phyloP scores from a whole-genome alignment of 2,113 vertebrate species.

The Thomomys bottae region DNA sequence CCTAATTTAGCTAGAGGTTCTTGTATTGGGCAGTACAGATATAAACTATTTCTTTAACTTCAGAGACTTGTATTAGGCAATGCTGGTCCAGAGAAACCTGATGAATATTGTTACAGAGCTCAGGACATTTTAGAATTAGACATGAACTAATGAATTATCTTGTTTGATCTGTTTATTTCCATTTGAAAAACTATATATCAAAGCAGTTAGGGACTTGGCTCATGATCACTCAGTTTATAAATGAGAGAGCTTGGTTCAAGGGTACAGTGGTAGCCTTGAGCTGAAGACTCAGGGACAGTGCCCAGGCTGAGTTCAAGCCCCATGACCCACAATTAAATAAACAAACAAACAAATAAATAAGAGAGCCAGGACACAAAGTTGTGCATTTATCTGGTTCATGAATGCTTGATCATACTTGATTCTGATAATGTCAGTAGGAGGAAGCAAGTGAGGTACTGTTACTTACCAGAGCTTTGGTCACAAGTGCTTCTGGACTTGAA shows the following conservation, averaged over 20 bases:
- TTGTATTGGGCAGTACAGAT: neutral
- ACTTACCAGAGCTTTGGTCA: neutral
- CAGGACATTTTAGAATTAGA: neutral
- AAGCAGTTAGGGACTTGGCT: neutral
- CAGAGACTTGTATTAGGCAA: neutral
- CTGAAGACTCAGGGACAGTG: no score
- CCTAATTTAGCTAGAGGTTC: neutral
- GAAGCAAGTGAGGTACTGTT: neutral
- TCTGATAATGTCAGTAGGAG: neutral
- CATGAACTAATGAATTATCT: neutral
- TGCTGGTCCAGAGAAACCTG: neutral
- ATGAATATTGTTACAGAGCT: neutral
- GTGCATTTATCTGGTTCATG: rapidly evolving
- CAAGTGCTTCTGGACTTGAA: neutral
- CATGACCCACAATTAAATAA: no score
- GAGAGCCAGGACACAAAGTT: neutral
- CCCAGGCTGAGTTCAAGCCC: no score
- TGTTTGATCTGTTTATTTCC: slow-evolving; percentile 3
- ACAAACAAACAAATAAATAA: no score
- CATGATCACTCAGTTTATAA: neutral
- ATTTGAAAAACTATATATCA: neutral
- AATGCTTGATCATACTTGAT: neutral
- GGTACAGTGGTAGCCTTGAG: no score
- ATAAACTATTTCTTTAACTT: neutral
- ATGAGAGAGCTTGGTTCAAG: neutral